Base-by-base conservation (phyloP, 1,140 invertebrate species). In the Lordiphosa stackelbergi region DNA sequence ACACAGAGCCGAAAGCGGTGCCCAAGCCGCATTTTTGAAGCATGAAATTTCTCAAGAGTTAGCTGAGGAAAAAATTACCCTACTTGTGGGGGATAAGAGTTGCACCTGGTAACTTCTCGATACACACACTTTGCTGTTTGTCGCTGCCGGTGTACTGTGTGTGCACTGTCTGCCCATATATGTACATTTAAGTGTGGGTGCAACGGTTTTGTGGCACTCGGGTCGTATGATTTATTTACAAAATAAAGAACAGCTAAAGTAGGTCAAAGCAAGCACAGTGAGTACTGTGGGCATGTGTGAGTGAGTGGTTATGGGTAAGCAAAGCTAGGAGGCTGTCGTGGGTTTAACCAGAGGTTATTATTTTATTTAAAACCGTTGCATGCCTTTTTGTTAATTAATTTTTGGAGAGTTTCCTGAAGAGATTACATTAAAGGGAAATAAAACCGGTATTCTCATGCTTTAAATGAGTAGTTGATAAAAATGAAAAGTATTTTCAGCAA, bases 161-260 rank as follows among this genome's bases (percentile, higher is more conserved):
- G 16, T 56, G 54, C 31, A 37, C 22, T 52, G 36, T 11, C 11
- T 37, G 24, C 37, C 45, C 13, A 4, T 37, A 13, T 28, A 41
- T 59, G 48, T 41, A 52, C 19, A 19, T 19, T 19, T 19, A 3
- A 35, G 24, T 46, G 6, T 45, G 54, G 57, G 47, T 74, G 72
- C 45, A 64, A 58, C 71, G 75, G 70, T 64, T 79, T 66, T 74
- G 66, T 48, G 66, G 45, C 53, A 47, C 56, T 68, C 61, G 58
- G 62, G 62, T 70, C 74, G 66, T 68, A 79, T 79, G 75, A 79
- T 81, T 79, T 79, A 75, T 79, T 74, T 69, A 78, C 64, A 73
- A 42, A 59, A 70, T 56, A 75, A 70, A 58, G 56, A 57, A 69
- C 54, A 43, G n/a, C 40, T 63, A 63, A 79, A 71, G 51, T 74